Evolutionary conservation across 2,113 vertebrate genomes (phyloP).

Genomic region (Phalacrocorax aristotelis): DNA sequence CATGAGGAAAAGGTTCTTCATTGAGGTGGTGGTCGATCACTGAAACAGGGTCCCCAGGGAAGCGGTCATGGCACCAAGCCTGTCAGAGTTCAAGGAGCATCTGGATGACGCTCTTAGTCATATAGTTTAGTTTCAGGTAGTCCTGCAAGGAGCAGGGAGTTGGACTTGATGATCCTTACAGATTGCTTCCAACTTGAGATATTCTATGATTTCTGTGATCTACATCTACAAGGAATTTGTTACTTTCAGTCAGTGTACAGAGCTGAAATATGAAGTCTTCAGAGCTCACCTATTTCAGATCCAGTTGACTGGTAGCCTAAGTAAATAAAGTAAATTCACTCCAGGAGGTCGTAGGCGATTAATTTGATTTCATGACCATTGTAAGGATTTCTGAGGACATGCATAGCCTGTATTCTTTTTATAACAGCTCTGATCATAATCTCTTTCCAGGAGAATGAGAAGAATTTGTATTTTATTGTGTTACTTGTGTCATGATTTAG

Average conservation of each 20-base stretch:
- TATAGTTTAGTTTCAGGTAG: background rate
- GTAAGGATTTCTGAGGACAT: background rate
- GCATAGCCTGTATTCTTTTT: background rate
- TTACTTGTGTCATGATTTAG: background rate
- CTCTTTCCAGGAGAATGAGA: background rate
- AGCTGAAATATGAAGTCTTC: background rate
- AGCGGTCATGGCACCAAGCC: background rate
- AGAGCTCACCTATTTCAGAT: background rate
- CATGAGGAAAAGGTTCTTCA: background rate
- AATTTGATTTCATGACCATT: background rate
- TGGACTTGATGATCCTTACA: background rate
- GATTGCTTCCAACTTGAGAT: background rate
- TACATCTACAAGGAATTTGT: background rate
- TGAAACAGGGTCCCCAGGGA: background rate
- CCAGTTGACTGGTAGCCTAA: background rate
- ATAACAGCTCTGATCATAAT: background rate
- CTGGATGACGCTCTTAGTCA: background rate
- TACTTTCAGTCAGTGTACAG: background rate
- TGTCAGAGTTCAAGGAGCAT: background rate
- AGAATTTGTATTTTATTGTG: background rate
- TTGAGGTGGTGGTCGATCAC: background rate
- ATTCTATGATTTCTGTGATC: background rate
- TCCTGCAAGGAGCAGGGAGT: background rate
- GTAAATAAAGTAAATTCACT: conserved; percentile 5
- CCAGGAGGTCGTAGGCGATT: background rate